Conservation (phyloP, 2,797 vertebrate genomes). For the Steatocranus sp. region DNA sequence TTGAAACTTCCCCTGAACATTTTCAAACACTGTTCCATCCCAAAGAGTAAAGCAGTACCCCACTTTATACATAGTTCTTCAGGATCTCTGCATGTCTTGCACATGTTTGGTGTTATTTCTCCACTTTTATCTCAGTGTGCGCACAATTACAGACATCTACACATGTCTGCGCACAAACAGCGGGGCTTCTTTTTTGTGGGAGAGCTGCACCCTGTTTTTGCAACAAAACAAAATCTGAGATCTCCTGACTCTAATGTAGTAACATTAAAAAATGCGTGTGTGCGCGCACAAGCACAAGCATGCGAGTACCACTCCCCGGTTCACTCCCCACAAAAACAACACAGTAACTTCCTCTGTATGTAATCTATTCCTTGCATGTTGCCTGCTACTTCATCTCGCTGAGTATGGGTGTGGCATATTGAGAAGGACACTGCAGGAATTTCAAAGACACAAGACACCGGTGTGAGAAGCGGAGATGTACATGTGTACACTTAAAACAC, state of each 20-base stretch:
- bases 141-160: neutral
- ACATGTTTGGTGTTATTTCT: slow-evolving; percentile 12
- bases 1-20: neutral
- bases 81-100: neutral
- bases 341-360: slow-evolving; percentile 49
- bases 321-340: slow-evolving; percentile 37
- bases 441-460: slow-evolving; percentile 8
- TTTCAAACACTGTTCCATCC: neutral
- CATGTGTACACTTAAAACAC: neutral
- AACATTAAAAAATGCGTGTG: neutral
- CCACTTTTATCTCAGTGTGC: slow-evolving; percentile 28
- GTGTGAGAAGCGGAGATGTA: neutral
- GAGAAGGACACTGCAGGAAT: neutral
- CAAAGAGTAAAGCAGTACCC: neutral
- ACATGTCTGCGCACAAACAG: neutral
- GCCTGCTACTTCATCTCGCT: slow-evolving; percentile 32
- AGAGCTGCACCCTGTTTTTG: slow-evolving; percentile 13
- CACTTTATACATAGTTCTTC: neutral
- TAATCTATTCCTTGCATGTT: slow-evolving; percentile 27
- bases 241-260: slow-evolving; percentile 27
- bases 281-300: neutral
- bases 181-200: neutral
- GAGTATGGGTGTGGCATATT: slow-evolving; percentile 35
- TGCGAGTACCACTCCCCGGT: slow-evolving; percentile 64
- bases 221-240: slow-evolving; percentile 33